Percentiles rank a stretch among this genome's conserved stretches.
These are phyloP conservation scores for Periophthalmus modestus DNA, from an alignment of 2,113 vertebrate species.

Conservation along the genomic window DNA sequence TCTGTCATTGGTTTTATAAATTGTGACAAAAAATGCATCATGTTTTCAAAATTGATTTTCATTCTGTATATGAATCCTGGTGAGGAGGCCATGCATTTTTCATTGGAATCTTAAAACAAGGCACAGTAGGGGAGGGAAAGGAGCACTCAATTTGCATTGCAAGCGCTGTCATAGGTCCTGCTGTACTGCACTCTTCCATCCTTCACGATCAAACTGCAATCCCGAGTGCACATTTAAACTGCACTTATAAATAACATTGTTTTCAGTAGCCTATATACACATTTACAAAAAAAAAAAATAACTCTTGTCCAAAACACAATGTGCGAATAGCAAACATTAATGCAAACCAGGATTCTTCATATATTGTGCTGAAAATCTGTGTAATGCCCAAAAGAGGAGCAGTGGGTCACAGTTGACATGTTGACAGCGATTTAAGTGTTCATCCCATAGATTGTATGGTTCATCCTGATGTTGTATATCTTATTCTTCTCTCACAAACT, in stretches of 20 bases:
- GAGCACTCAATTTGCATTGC: slow-evolving; percentile 72
- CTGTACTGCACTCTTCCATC: slow-evolving; percentile 53
- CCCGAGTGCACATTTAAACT: slow-evolving; percentile 52
- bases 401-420: slow-evolving; percentile 45
- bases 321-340: slow-evolving; percentile 52
- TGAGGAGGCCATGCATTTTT: slow-evolving; percentile 77
- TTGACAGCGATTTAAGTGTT: slow-evolving; percentile 53
- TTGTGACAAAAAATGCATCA: slow-evolving; percentile 43
- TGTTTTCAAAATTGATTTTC: slow-evolving; percentile 51
- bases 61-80: slow-evolving; percentile 50
- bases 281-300: slow-evolving; percentile 75
- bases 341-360: slow-evolving; percentile 38
- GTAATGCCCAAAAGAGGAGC: slow-evolving; percentile 37
- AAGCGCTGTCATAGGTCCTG: slow-evolving; percentile 64
- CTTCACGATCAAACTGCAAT: slow-evolving; percentile 54
- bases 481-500: slow-evolving; percentile 45
- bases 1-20: slow-evolving; percentile 50
- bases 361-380: slow-evolving; percentile 46
- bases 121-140: slow-evolving; percentile 74
- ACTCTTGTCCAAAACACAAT: slow-evolving; percentile 45
- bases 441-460: slow-evolving; percentile 5
- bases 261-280: slow-evolving; percentile 60
- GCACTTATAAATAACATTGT: slow-evolving; percentile 57
- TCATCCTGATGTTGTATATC: slow-evolving; percentile 39
- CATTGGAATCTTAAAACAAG: slow-evolving; percentile 75